A percentile compares a stretch with the other conserved stretches of the same genome.
Evolutionary conservation across 2,888 invertebrate species (phyloP).

Genomic region (Nomada ruficornis): DNA sequence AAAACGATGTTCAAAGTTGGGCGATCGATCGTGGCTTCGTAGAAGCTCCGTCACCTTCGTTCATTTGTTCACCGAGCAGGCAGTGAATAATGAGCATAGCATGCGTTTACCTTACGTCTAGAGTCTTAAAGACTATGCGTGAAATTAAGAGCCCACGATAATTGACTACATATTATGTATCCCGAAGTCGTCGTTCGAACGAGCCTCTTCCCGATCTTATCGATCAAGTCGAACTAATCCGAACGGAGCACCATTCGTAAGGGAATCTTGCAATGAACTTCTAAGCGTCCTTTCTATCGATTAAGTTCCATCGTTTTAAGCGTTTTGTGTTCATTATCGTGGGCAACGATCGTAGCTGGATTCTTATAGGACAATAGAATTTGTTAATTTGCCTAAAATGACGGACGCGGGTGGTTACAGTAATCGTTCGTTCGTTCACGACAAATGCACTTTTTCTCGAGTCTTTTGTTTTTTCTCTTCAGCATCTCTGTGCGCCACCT

Average conservation of each 20-base stretch:
- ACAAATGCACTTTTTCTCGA: no score
- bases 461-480: no score
- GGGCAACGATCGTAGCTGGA: slow-evolving; percentile 19
- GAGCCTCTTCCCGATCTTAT: neutral
- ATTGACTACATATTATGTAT: slow-evolving; percentile 15
- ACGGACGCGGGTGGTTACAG: neutral
- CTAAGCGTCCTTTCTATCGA: slow-evolving; percentile 38
- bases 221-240: slow-evolving; percentile 36
- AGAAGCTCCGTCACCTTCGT: neutral
- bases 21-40: neutral
- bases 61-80: slow-evolving; percentile 53
- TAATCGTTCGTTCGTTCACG: no score
- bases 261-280: slow-evolving; percentile 14
- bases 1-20: neutral
- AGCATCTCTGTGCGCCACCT: no score
- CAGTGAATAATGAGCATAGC: slow-evolving; percentile 61
- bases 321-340: slow-evolving; percentile 12
- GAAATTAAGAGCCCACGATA: slow-evolving; percentile 60
- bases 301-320: slow-evolving; percentile 27
- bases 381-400: slow-evolving; percentile 17
- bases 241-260: slow-evolving; percentile 44
- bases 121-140: slow-evolving; percentile 54
- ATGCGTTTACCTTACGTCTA: slow-evolving; percentile 56
- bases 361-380: slow-evolving; percentile 23
- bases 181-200: slow-evolving; percentile 11